Percentiles rank a stretch among this genome's conserved stretches.
Conservation (phyloP, 2,888 invertebrate species). For the Saturnia japonica region DNA sequence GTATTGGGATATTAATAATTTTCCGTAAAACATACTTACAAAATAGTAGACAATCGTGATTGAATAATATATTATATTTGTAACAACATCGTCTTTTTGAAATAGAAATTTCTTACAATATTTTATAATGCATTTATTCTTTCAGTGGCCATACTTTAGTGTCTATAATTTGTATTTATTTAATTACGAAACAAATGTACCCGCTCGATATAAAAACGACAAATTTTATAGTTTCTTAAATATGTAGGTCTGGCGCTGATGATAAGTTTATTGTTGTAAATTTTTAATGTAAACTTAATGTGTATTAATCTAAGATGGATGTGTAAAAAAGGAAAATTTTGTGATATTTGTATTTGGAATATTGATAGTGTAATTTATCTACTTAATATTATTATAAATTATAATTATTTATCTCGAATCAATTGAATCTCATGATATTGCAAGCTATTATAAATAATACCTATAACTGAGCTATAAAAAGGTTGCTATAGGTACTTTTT, state of each 20-base stretch:
- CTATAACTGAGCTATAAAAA: not conserved
- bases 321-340: conserved; percentile 80
- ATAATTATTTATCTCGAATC: conserved; percentile 21
- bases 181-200: conserved; percentile 41
- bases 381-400: conserved; percentile 20
- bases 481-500: not conserved
- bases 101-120: conserved; percentile 25
- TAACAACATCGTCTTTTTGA: not conserved
- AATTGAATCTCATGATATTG: conserved; percentile 12
- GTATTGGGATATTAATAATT: too few relatives aligned
- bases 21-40: too few relatives aligned
- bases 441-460: not conserved
- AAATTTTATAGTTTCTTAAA: conserved; percentile 41
- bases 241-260: conserved; percentile 58
- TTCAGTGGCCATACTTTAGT: conserved; percentile 73
- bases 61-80: too few relatives aligned
- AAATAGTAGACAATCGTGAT: too few relatives aligned
- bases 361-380: conserved; percentile 56
- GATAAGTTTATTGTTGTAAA: conserved; percentile 58
- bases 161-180: conserved; percentile 60
- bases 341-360: conserved; percentile 83
- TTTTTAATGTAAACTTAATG: conserved; percentile 65
- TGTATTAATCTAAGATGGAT: conserved; percentile 70
- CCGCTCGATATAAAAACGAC: conserved; percentile 49
- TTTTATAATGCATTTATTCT: conserved; percentile 50